A percentile compares a stretch with the other conserved stretches of the same genome.
These are phyloP conservation scores for Tupaia tana DNA, from an alignment of 2,113 vertebrate genomes.

Conservation along the genomic window DNA sequence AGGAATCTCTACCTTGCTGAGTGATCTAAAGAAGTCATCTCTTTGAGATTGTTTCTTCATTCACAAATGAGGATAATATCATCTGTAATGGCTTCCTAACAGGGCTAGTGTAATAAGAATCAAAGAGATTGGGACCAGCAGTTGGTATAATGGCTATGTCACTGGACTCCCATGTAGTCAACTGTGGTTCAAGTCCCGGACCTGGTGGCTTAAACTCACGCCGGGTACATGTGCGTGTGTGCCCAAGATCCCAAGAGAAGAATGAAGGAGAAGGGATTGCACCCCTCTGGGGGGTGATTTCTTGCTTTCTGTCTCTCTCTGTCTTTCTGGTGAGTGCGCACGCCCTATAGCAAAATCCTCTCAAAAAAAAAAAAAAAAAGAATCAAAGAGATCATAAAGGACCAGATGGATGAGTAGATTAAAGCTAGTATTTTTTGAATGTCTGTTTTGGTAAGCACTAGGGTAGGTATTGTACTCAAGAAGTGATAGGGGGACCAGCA, in stretches of 20 bases:
- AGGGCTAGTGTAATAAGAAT: not conserved
- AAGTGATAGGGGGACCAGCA: not conserved
- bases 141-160: too few relatives aligned
- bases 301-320: too few relatives aligned
- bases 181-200: too few relatives aligned
- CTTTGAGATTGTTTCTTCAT: conserved; percentile 29
- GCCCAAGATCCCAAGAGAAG: too few relatives aligned
- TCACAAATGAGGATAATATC: not conserved
- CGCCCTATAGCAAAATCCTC: too few relatives aligned
- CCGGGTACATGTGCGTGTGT: too few relatives aligned
- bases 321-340: too few relatives aligned
- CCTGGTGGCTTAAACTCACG: too few relatives aligned
- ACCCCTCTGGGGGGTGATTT: too few relatives aligned
- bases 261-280: too few relatives aligned
- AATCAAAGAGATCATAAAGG: not conserved
- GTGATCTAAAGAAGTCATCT: not conserved
- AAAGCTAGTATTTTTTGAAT: not conserved
- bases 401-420: not conserved
- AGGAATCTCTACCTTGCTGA: not conserved
- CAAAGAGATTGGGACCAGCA: not conserved
- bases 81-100: not conserved
- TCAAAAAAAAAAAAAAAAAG: not conserved
- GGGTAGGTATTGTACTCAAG: not conserved
- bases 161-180: too few relatives aligned
- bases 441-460: not conserved